phyloP scores from a whole-genome alignment of 2,888 invertebrate genomes.

The Glyphotaelius pellucidus region DNA sequence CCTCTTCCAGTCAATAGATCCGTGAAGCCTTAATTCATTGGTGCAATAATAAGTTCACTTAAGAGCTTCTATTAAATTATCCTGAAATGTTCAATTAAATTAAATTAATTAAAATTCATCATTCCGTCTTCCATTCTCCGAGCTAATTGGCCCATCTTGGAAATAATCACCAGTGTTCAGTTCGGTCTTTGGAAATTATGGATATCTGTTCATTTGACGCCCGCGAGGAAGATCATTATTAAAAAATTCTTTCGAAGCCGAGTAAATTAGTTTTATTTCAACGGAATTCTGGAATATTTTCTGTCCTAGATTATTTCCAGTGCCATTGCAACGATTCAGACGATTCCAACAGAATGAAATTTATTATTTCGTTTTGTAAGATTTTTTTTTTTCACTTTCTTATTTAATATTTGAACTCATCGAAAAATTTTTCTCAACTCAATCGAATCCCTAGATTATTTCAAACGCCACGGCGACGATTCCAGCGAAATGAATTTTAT shows the following conservation, averaged over 20 bases:
- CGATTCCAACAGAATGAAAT: slow-evolving; percentile 6
- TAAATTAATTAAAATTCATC: slow-evolving; percentile 51
- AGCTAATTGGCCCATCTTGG: slow-evolving; percentile 52
- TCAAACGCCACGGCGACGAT: not conserved
- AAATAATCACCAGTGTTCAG: slow-evolving; percentile 34
- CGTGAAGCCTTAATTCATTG: slow-evolving; percentile 9
- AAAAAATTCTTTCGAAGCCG: slow-evolving; percentile 59
- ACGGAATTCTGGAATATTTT: slow-evolving; percentile 18
- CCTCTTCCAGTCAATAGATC: not conserved
- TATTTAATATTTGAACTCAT: slow-evolving; percentile 25
- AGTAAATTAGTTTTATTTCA: slow-evolving; percentile 60
- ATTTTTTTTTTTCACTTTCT: not conserved
- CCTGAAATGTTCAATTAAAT: slow-evolving; percentile 31
- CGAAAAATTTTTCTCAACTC: not conserved
- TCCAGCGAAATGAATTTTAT: not conserved
- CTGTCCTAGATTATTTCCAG: not conserved
- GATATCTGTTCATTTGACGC: slow-evolving; percentile 52
- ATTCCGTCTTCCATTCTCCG: slow-evolving; percentile 47
- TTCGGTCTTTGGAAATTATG: slow-evolving; percentile 38
- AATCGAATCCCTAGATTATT: slow-evolving; percentile 2
- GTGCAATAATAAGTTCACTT: slow-evolving; percentile 34
- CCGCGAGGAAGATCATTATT: slow-evolving; percentile 44
- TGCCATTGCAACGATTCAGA: not conserved
- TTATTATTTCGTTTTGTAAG: not conserved
- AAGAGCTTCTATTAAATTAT: slow-evolving; percentile 44